These are phyloP conservation scores for Zeuzera pyrina DNA, from an alignment of 2,888 invertebrate species.

Conservation along the genomic window DNA sequence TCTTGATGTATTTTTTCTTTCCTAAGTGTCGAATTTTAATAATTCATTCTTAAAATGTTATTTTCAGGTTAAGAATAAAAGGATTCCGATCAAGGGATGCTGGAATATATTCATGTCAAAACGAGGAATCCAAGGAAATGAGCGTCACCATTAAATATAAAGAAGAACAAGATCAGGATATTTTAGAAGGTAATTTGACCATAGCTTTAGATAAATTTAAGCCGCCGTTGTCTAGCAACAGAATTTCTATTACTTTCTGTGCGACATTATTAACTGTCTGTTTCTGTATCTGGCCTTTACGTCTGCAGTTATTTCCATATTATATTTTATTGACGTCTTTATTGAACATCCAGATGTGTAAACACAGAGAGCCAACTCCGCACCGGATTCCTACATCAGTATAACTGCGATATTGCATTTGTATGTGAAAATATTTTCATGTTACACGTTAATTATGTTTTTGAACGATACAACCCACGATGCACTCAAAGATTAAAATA, in stretches of 20 bases:
- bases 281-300: too few species aligned
- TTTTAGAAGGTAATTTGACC: slow-evolving; percentile 43
- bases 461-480: slow-evolving; percentile 15
- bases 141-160: slow-evolving; percentile 40
- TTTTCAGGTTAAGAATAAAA: slow-evolving; percentile 58
- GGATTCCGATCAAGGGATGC: slow-evolving; percentile 57
- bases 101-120: slow-evolving; percentile 59
- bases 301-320: slow-evolving; percentile 39
- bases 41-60: too few species aligned
- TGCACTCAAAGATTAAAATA: slow-evolving; percentile 21
- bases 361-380: slow-evolving; percentile 32
- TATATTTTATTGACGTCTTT: slow-evolving; percentile 44
- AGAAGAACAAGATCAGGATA: slow-evolving; percentile 19
- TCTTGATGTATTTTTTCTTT: too few species aligned
- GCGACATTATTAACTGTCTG: too few species aligned
- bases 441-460: slow-evolving; percentile 23
- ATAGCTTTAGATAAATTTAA: too few species aligned
- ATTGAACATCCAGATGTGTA: slow-evolving; percentile 53
- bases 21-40: too few species aligned
- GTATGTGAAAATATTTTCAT: slow-evolving; percentile 21
- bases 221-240: too few species aligned
- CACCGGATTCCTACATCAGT: slow-evolving; percentile 28
- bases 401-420: slow-evolving; percentile 21
- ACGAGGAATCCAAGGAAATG: slow-evolving; percentile 33
- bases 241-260: too few species aligned